Evolutionary conservation across 2,888 invertebrate genomes (phyloP).

Genomic region (Galerucella pusilla): DNA sequence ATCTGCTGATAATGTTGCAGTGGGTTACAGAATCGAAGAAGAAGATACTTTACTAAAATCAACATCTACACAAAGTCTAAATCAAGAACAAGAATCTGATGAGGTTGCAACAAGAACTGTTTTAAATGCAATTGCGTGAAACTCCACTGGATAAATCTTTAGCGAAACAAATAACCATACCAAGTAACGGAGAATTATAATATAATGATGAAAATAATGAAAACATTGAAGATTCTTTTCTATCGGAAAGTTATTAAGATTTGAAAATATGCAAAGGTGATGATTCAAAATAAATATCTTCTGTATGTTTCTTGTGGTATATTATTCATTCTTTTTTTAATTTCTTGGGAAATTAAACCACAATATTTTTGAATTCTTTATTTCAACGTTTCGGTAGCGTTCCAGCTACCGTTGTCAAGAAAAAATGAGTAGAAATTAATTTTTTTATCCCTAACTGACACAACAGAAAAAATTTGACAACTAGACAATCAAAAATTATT

Average conservation of each 20-base stretch:
- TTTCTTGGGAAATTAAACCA: too few species aligned
- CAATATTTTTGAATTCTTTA: too few species aligned
- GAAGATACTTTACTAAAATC: neutral
- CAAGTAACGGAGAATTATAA: neutral
- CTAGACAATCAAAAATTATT: too few species aligned
- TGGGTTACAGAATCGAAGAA: conserved; percentile 9
- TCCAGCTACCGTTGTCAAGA: too few species aligned
- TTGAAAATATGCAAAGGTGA: conserved; percentile 33
- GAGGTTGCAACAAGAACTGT: neutral
- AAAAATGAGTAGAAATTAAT: too few species aligned
- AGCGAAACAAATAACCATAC: neutral
- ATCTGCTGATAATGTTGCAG: neutral
- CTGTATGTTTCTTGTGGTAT: too few species aligned
- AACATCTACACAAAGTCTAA: conserved; percentile 31
- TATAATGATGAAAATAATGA: conserved; percentile 69
- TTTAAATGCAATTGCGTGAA: neutral
- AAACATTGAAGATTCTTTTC: conserved; percentile 63
- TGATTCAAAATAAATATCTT: neutral
- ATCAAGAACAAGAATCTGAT: conserved; percentile 24
- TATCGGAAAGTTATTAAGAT: conserved; percentile 58
- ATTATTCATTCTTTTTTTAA: too few species aligned
- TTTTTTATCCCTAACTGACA: too few species aligned
- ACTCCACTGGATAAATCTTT: neutral
- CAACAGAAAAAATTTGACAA: too few species aligned
- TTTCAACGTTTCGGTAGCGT: too few species aligned